These are phyloP conservation scores for Eubucco bourcierii DNA, from an alignment of 2,113 vertebrate genomes.

Conservation along the genomic window DNA sequence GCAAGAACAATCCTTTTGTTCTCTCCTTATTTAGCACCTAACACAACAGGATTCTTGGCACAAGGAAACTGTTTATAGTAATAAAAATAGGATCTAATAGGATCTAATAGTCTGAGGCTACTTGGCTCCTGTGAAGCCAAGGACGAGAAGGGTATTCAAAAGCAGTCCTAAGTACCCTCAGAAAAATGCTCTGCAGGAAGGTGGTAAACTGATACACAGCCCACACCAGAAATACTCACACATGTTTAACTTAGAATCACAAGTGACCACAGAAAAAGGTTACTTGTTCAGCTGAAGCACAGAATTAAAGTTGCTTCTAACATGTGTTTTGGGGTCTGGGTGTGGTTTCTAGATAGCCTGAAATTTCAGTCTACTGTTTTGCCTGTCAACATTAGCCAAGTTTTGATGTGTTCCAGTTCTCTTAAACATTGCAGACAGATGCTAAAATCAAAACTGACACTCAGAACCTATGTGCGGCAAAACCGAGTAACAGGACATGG, in stretches of 20 bases:
- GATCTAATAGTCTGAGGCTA: not conserved
- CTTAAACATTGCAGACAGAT: constrained; percentile 54
- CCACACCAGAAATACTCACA: not conserved
- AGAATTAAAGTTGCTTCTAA: constrained; percentile 45
- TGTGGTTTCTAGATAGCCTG: constrained; percentile 70
- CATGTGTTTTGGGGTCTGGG: constrained; percentile 62
- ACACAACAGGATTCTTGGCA: constrained; percentile 25
- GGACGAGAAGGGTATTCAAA: not conserved
- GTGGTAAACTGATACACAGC: constrained; percentile 9
- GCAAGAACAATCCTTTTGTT: constrained; percentile 23
- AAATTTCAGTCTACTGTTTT: constrained; percentile 70
- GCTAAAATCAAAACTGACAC: constrained; percentile 66
- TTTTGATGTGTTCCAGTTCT: constrained; percentile 69
- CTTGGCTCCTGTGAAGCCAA: not conserved
- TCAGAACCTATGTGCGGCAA: constrained; percentile 12
- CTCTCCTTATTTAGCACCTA: constrained; percentile 31
- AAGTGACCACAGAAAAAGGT: constrained; percentile 41
- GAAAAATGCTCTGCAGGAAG: not conserved
- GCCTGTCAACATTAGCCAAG: constrained; percentile 61
- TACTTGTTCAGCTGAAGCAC: constrained; percentile 54
- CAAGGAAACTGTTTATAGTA: not conserved
- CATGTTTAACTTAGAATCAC: constrained; percentile 16
- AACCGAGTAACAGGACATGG: constrained; percentile 54
- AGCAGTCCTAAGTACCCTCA: not conserved
- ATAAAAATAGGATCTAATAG: constrained; percentile 44